Percentiles rank a stretch among this genome's conserved stretches.
phyloP scores from a whole-genome alignment of 1,140 invertebrate species.

The Coelopa frigida region DNA sequence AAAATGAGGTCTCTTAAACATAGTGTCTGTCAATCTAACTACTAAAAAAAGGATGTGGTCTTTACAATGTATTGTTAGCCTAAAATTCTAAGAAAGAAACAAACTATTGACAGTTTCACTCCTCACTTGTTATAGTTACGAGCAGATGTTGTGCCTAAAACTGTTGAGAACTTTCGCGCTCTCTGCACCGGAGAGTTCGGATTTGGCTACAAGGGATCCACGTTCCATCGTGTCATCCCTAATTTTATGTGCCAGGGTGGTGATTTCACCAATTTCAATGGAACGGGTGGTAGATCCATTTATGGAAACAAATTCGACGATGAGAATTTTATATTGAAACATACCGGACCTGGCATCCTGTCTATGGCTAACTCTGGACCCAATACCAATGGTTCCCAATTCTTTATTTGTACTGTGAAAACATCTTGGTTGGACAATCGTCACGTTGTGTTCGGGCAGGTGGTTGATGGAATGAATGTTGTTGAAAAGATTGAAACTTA shows the following conservation, averaged over 20 bases:
- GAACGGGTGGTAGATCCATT: slow-evolving; percentile 90
- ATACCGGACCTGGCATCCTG: slow-evolving; percentile 78
- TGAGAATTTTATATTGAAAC: slow-evolving; percentile 89
- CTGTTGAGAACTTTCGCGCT: slow-evolving; percentile 84
- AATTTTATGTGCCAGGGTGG: slow-evolving; percentile 96
- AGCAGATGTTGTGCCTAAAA: slow-evolving; percentile 79
- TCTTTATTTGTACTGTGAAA: slow-evolving; percentile 91
- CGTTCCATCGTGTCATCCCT: slow-evolving; percentile 90
- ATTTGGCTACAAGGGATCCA: slow-evolving; percentile 82
- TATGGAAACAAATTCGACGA: slow-evolving; percentile 89
- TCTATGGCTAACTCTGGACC: slow-evolving; percentile 95
- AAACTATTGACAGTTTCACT: too few relatives aligned
- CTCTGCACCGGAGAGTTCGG: slow-evolving; percentile 87
- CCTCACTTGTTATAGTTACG: slow-evolving; percentile 62
- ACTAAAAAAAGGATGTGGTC: too few relatives aligned
- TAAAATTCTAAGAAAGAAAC: too few relatives aligned
- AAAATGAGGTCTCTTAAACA: too few relatives aligned
- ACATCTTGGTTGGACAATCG: slow-evolving; percentile 89
- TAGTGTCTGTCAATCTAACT: too few relatives aligned
- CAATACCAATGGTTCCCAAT: slow-evolving; percentile 93
- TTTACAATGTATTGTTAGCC: too few relatives aligned
- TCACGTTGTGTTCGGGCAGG: slow-evolving; percentile 92
- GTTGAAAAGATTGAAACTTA: slow-evolving; percentile 76
- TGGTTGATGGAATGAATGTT: slow-evolving; percentile 90
- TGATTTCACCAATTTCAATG: slow-evolving; percentile 88